Percentiles rank a stretch among this genome's conserved stretches.
Conservation (phyloP, 1,140 invertebrate species). For the Microplitis demolitor region DNA sequence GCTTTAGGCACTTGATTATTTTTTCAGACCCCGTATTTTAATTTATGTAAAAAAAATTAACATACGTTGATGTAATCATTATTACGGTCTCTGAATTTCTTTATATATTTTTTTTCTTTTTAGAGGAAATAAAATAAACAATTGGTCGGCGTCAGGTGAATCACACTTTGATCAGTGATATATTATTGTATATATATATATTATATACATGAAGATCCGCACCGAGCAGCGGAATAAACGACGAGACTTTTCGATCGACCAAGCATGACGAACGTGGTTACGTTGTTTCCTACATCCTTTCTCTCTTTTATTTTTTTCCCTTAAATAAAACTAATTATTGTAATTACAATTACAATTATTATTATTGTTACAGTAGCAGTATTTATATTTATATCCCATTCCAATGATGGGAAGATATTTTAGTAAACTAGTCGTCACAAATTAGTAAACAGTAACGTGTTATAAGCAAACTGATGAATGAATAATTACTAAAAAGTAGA, state of each 20-base stretch:
- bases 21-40: too few relatives aligned
- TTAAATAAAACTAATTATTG: background rate
- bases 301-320: background rate
- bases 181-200: too few relatives aligned
- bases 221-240: constrained; percentile 24
- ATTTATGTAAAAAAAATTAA: too few relatives aligned
- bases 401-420: too few relatives aligned
- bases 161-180: background rate
- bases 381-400: too few relatives aligned
- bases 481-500: background rate
- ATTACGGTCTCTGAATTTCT: too few relatives aligned
- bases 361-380: too few relatives aligned
- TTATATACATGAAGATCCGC: constrained; percentile 15
- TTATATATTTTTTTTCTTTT: too few relatives aligned
- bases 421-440: too few relatives aligned
- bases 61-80: too few relatives aligned
- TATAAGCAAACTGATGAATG: background rate
- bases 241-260: constrained; percentile 20
- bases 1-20: too few relatives aligned
- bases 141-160: background rate
- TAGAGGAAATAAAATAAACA: background rate
- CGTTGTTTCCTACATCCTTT: background rate
- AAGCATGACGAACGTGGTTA: constrained; percentile 20
- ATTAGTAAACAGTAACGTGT: too few relatives aligned
- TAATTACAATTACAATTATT: background rate